phyloP scores from a whole-genome alignment of 2,113 vertebrate genomes.

The Serilophus lunatus region DNA sequence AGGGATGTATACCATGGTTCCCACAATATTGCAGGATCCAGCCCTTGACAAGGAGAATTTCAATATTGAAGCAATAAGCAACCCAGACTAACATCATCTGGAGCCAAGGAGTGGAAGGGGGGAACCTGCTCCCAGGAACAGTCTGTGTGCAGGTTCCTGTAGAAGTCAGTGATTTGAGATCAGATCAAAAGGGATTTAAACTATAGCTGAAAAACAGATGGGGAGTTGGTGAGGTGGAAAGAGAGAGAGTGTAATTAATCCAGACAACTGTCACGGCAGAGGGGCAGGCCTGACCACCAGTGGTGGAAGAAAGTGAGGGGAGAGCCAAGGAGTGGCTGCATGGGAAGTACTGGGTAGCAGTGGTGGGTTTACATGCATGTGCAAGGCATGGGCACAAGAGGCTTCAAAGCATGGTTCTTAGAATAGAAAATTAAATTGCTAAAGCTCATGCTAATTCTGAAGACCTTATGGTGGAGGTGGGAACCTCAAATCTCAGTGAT shows the following conservation, averaged over 20 bases:
- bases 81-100: not conserved
- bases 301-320: not conserved
- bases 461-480: not conserved
- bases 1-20: not conserved
- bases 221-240: constrained; percentile 46
- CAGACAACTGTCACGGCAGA: constrained; percentile 45
- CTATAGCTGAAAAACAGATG: constrained; percentile 53
- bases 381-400: rapidly evolving
- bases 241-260: constrained; percentile 23
- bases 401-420: not conserved
- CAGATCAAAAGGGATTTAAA: constrained; percentile 44
- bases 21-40: not conserved
- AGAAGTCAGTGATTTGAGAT: not conserved
- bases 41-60: not conserved
- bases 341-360: not conserved
- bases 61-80: not conserved
- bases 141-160: not conserved
- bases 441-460: not conserved
- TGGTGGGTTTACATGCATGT: not conserved
- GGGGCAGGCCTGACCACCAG: not conserved
- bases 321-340: not conserved
- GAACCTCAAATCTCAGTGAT: not conserved
- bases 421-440: not conserved
- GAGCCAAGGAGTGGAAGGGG: not conserved
- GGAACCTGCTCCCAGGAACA: not conserved